phyloP scores from a whole-genome alignment of 2,888 invertebrate species.

The Apotomis betuletana region DNA sequence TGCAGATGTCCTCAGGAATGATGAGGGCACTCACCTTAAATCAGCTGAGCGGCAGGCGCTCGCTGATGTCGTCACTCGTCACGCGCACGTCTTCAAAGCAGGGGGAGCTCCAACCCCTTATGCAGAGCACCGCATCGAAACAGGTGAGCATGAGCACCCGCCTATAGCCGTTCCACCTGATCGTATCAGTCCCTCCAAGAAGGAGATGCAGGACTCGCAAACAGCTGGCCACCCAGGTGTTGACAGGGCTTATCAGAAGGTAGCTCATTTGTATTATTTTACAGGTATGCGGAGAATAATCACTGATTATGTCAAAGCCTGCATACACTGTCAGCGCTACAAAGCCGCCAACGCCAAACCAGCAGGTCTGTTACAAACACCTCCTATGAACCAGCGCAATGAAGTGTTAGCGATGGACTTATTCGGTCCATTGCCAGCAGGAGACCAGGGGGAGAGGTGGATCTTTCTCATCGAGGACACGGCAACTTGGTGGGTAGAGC shows the following conservation, averaged over 20 bases:
- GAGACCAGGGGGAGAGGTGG: conserved; percentile 38
- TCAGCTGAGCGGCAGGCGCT: not conserved
- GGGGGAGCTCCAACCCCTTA: too few relatives aligned
- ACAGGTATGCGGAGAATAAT: conserved; percentile 1
- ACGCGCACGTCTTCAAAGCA: not conserved
- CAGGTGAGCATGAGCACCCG: too few relatives aligned
- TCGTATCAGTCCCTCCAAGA: not conserved
- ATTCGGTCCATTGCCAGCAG: conserved; percentile 2
- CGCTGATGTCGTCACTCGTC: too few relatives aligned
- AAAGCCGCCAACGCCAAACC: conserved; percentile 1
- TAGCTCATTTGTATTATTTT: not conserved
- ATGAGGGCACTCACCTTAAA: not conserved
- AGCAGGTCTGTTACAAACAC: not conserved
- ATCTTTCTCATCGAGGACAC: conserved; percentile 48
- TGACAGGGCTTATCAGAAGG: not conserved
- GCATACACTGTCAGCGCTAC: not conserved
- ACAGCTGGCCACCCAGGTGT: conserved; percentile 4
- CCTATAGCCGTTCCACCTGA: not conserved
- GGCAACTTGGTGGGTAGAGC: conserved; percentile 48
- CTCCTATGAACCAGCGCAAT: not conserved
- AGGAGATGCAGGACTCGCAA: not conserved
- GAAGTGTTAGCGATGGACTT: conserved; percentile 1
- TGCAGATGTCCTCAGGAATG: not conserved
- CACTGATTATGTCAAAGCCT: not conserved
- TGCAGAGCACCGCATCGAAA: too few relatives aligned